Evolutionary conservation across 2,797 vertebrate species (phyloP), one percentile per base, ranked within the genome.

Genomic region (Galago senegalensis): DNA sequence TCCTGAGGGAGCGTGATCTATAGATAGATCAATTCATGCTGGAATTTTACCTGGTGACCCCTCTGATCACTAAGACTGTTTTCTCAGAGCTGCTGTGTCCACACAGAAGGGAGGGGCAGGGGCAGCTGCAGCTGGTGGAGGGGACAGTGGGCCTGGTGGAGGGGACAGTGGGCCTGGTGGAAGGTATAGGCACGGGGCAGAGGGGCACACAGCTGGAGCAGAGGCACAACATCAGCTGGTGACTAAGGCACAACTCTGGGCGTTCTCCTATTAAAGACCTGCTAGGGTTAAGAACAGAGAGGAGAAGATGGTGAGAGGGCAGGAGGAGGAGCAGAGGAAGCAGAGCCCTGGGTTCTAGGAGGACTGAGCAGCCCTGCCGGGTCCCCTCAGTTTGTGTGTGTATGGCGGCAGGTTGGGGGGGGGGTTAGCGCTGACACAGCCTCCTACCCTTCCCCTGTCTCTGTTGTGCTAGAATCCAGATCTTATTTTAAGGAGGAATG

Each of bases 161-260:
- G 65, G 58, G 21, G 37, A 60, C 25, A 63, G 46, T 49, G 46
- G 46, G 46, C 49, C 49, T 49, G 13, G 49, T 27, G 27, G 25
- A n/a, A 58, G 60, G 29, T 8, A 34, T 10, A 65, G 56, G 23
- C 9, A 1, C 4, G 0, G 37, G 49, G 49, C 49, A 49, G 49
- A 49, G 49, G 4, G 49, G 49, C 49, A 49, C 13, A 14, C 49
- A 49, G 49, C 49, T 49, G 13, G 13, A 14, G 49, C 49, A 49
- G 13, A 49, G 65, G 1, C 0, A 16, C 61, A 67, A 3, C 65
- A 67, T 17, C 0, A 3, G 16, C 16, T 31, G 9, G 65, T 31
- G 16, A 34, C 7, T 0, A 0, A 4, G 1, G 14, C 3, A 5
- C 4, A 5, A 21, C 3, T 29, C 18, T 21, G 7, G 14, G 13